Conservation (phyloP, 2,113 vertebrate genomes). For the Trachemys scripta region DNA sequence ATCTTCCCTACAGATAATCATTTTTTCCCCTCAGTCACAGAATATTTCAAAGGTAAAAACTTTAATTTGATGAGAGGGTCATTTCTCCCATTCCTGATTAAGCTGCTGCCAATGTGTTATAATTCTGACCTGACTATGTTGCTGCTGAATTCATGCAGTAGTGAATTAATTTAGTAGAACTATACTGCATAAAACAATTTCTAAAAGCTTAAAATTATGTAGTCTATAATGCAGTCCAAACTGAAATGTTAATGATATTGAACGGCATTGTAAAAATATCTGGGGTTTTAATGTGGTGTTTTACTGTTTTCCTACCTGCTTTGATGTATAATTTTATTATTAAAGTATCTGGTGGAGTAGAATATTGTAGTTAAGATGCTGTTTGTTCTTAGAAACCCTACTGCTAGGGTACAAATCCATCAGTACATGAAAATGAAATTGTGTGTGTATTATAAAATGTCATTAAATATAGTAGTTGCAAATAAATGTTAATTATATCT, state of each 20-base stretch:
- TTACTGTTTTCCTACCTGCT: neutral
- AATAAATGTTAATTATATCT: neutral
- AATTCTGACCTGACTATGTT: neutral
- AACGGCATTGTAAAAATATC: neutral
- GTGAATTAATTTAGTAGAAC: neutral
- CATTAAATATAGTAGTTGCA: neutral
- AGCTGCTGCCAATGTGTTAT: neutral
- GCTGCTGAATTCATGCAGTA: neutral
- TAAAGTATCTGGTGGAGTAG: neutral
- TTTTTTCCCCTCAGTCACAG: neutral
- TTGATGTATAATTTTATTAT: neutral
- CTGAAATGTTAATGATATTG: neutral
- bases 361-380: neutral
- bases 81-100: neutral
- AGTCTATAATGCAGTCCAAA: neutral
- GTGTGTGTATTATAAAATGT: neutral
- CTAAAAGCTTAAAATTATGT: neutral
- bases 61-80: neutral
- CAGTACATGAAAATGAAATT: neutral
- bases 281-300: neutral
- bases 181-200: neutral
- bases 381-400: neutral
- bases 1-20: neutral
- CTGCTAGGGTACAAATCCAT: neutral
- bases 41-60: neutral